Evolutionary conservation across 2,888 invertebrate species (phyloP).

Genomic region (Leptinotarsa rubiginosa): DNA sequence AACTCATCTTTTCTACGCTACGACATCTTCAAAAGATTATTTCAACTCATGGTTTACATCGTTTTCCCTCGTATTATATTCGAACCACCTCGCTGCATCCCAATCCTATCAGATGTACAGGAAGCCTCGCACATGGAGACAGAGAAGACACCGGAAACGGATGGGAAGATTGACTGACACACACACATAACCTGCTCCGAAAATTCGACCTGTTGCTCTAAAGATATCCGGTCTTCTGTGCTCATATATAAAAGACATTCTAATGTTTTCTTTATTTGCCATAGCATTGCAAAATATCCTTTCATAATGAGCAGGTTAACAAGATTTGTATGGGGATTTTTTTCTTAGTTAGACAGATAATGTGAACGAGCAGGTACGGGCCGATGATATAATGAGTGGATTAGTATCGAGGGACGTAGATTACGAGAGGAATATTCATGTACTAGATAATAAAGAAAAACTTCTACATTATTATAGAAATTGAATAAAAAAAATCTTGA

Average conservation of each 20-base stretch:
- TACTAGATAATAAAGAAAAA: too few species aligned
- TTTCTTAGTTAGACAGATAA: slow-evolving; percentile 30
- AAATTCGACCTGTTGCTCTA: slow-evolving; percentile 54
- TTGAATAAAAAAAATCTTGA: too few species aligned
- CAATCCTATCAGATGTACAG: slow-evolving; percentile 14
- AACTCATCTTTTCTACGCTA: too few species aligned
- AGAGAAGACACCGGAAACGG: slow-evolving; percentile 31
- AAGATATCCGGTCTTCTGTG: slow-evolving; percentile 50
- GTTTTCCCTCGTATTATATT: background rate
- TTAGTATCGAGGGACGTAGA: background rate
- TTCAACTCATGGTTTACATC: too few species aligned
- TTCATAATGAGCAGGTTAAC: slow-evolving; percentile 42
- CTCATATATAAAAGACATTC: slow-evolving; percentile 46
- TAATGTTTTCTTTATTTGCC: slow-evolving; percentile 44
- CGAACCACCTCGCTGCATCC: slow-evolving; percentile 1
- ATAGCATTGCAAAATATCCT: slow-evolving; percentile 49
- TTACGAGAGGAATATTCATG: background rate
- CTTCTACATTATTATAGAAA: too few species aligned
- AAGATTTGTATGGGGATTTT: slow-evolving; percentile 36
- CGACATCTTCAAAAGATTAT: too few species aligned
- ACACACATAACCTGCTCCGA: slow-evolving; percentile 44
- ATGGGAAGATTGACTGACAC: slow-evolving; percentile 22
- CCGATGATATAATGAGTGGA: slow-evolving; percentile 1
- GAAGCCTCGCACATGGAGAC: slow-evolving; percentile 24
- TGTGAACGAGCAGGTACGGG: slow-evolving; percentile 12